Conservation (phyloP, 2,797 vertebrate species). For the Triplophysa bombifrons region DNA sequence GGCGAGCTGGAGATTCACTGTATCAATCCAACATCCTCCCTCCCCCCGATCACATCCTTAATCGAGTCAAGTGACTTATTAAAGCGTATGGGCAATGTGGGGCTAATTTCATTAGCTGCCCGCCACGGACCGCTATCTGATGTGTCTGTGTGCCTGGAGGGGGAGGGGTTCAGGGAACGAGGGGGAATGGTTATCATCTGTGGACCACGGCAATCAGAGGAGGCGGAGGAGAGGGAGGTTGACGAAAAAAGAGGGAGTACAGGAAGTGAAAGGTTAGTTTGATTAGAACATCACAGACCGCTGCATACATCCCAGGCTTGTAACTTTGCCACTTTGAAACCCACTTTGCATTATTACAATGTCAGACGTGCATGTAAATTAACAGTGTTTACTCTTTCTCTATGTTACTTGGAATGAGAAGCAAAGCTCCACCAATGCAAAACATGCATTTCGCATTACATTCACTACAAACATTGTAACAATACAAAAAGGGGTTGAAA, state of each 20-base stretch:
- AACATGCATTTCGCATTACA: too few relatives aligned
- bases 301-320: constrained; percentile 37
- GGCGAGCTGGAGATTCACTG: constrained; percentile 79
- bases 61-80: constrained; percentile 88
- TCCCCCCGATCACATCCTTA: constrained; percentile 68
- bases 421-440: too few relatives aligned
- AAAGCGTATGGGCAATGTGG: constrained; percentile 81
- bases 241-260: constrained; percentile 53
- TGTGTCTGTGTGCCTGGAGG: constrained; percentile 65
- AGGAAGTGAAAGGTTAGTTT: constrained; percentile 50
- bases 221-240: constrained; percentile 38
- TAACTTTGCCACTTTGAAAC: too few relatives aligned
- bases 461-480: too few relatives aligned
- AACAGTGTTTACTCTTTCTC: too few relatives aligned
- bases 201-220: constrained; percentile 72
- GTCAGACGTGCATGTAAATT: too few relatives aligned
- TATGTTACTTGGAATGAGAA: too few relatives aligned
- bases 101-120: constrained; percentile 82
- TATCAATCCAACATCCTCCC: constrained; percentile 32
- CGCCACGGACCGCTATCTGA: constrained; percentile 68
- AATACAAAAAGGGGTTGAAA: too few relatives aligned
- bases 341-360: too few relatives aligned
- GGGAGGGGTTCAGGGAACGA: constrained; percentile 39
- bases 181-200: constrained; percentile 61
- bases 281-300: constrained; percentile 51